Conservation (phyloP, 1,140 invertebrate genomes). For the Xylocopa sonorina region DNA sequence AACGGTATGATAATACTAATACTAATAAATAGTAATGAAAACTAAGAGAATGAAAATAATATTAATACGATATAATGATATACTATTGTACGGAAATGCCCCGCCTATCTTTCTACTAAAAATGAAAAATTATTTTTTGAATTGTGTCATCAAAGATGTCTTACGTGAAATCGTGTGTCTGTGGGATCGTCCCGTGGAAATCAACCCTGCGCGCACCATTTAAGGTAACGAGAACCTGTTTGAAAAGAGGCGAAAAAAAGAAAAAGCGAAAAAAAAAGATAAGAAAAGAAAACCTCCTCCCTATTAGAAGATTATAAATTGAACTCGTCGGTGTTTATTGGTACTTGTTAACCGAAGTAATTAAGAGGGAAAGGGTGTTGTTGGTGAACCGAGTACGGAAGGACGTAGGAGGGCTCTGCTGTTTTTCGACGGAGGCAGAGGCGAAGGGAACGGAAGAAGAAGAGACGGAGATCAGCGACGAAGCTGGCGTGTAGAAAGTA, state of each 20-base stretch:
- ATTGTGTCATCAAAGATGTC: constrained; percentile 72
- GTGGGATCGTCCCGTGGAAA: constrained; percentile 60
- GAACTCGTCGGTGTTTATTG: constrained; percentile 66
- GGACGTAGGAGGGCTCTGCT: constrained; percentile 35
- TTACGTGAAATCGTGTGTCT: constrained; percentile 66
- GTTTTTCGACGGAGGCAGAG: constrained; percentile 54
- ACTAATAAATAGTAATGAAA: constrained; percentile 58
- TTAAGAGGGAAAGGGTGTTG: neutral
- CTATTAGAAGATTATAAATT: constrained; percentile 55
- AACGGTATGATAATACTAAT: constrained; percentile 55
- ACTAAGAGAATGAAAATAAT: constrained; percentile 65
- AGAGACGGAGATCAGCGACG: neutral
- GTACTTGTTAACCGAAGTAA: constrained; percentile 54
- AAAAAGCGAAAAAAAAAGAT: too few species aligned
- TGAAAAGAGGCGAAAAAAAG: neutral
- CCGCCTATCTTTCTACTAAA: constrained; percentile 77
- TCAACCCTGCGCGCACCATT: constrained; percentile 39
- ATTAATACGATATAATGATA: constrained; percentile 67
- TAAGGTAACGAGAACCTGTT: constrained; percentile 29
- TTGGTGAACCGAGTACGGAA: constrained; percentile 45
- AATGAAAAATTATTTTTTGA: constrained; percentile 78
- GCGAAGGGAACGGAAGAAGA: constrained; percentile 32
- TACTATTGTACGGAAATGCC: constrained; percentile 69
- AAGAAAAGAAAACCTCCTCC: constrained; percentile 41
- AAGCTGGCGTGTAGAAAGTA: constrained; percentile 69